Evolutionary conservation across 2,797 vertebrate genomes (phyloP), one percentile per base, ranked within the genome.

Genomic region (Anabas testudineus): DNA sequence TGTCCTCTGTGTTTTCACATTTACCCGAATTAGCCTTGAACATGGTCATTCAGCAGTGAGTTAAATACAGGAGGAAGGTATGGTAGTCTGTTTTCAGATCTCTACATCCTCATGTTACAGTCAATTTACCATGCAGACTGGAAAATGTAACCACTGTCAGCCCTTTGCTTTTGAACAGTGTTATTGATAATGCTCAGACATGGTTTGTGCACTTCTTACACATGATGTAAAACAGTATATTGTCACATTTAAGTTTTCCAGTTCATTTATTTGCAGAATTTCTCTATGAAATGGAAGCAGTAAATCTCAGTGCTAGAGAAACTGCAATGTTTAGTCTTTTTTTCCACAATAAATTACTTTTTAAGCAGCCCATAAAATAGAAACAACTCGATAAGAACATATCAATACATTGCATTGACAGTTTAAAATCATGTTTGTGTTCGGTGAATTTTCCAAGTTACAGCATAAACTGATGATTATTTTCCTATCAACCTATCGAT

Each of bases 71-170:
- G 76, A 74, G 66, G 59, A 62, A 34, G 80, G 55, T 76, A 46
- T 76, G 52, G 52, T 37, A 49, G 78, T 39, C 74, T 54, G 60
- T 68, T 18, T 49, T 37, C 71, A n/a, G n/a, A n/a, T n/a, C n/a
- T n/a, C 74, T 51, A 49, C 67, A 67, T 85, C 82, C 81, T 86
- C 76, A 77, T 56, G 67, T 88, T 81, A 67, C 84, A 82, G 51
- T 65, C 78, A 73, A 63, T 86, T 80, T 72, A 82, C 69, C 77
- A 66, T 71, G 72, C 22, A 21, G 64, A 42, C 37, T 19, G 13
- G 42, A 72, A 51, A 77, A 41, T 45, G 47, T 59, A 60, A 77
- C 73, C 62, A 76, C 56, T 67, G 73, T 82, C 67, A 78, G 59
- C 65, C 67, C 28, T 68, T 80, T 22, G 65, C 74, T 68, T 36